Base-by-base conservation (phyloP, 2,888 invertebrate species). In the Tricholauxania praeusta region DNA sequence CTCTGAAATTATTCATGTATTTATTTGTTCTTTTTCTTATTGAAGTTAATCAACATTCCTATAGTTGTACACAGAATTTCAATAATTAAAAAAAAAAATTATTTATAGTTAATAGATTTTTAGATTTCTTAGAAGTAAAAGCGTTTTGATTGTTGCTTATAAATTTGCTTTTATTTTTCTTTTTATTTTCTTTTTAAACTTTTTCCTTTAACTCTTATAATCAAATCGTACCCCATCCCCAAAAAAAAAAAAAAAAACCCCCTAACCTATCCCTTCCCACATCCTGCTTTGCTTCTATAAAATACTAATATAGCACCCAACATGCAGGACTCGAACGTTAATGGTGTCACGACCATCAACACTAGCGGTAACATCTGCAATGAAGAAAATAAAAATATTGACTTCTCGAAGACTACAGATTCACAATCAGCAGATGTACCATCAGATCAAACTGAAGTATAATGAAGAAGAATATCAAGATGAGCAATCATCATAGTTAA, bases 291-390 rank as follows among this genome's bases (percentile, higher is more conserved):
- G 59, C 68, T 72, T 72, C 69, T 73, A 66, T 53, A 75, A 78
- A 74, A 76, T 80, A 82, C 80, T 82, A 81, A 82, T 80, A 59
- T 79, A 82, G 82, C 77, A 77, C 76, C 74, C 81, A 80, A 82
- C 80, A 80, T 79, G 75, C 79, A 82, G 82, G 82, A 80, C 82
- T 82, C 82, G 82, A 82, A 78, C 82, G 81, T 67, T 82, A 76
- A 80, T 57, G 72, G 72, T 76, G 70, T 74, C 52, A 52, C 75
- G 75, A 55, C 70, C 72, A 32, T 74, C 72, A 72, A 76, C 75
- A n/a, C 73, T 78, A 72, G 77, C 79, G 22, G 73, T 80, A 64
- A 78, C 72, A 57, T 76, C 78, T 67, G 73, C 78, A 51, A 62
- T 77, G 74, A 77, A 72, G 68, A 39, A 10, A 39, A 39, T 39